A percentile compares a stretch with the other conserved stretches of the same genome.
phyloP scores from a whole-genome alignment of 2,888 invertebrate species.

The Eilema caniola region DNA sequence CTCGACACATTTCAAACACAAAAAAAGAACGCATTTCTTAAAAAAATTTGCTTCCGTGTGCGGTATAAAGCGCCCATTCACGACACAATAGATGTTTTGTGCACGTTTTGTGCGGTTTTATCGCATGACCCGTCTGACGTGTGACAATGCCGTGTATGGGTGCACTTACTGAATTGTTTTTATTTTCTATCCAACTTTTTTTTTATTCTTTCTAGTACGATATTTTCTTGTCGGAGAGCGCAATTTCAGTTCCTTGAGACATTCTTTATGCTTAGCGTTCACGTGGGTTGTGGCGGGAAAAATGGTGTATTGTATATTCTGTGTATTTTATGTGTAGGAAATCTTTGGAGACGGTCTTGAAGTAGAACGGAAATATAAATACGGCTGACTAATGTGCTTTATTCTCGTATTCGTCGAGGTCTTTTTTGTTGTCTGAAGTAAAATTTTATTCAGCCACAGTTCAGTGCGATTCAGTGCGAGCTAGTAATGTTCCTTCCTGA shows the following conservation, averaged over 20 bases:
- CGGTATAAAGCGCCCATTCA: conserved; percentile 83
- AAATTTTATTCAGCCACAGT: not conserved
- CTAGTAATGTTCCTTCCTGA: not conserved
- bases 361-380: conserved; percentile 37
- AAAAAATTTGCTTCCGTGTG: conserved; percentile 80
- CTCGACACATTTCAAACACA: conserved; percentile 60
- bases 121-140: conserved; percentile 66
- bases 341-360: conserved; percentile 39
- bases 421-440: not conserved
- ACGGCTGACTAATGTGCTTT: conserved; percentile 23
- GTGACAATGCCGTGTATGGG: conserved; percentile 66
- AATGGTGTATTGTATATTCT: conserved; percentile 47
- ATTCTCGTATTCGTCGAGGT: conserved; percentile 6
- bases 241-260: conserved; percentile 66
- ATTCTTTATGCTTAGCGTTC: conserved; percentile 56
- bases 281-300: conserved; percentile 48
- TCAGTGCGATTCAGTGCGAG: not conserved
- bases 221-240: conserved; percentile 57
- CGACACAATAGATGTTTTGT: conserved; percentile 80
- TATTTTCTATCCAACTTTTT: conserved; percentile 61
- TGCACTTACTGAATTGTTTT: conserved; percentile 84
- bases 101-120: conserved; percentile 66
- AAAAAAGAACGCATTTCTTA: conserved; percentile 74
- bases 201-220: conserved; percentile 50
- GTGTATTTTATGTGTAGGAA: conserved; percentile 47